Percentiles rank a stretch among this genome's conserved stretches.
phyloP scores from a whole-genome alignment of 2,888 invertebrate genomes.

The Heterodera filipjevi region DNA sequence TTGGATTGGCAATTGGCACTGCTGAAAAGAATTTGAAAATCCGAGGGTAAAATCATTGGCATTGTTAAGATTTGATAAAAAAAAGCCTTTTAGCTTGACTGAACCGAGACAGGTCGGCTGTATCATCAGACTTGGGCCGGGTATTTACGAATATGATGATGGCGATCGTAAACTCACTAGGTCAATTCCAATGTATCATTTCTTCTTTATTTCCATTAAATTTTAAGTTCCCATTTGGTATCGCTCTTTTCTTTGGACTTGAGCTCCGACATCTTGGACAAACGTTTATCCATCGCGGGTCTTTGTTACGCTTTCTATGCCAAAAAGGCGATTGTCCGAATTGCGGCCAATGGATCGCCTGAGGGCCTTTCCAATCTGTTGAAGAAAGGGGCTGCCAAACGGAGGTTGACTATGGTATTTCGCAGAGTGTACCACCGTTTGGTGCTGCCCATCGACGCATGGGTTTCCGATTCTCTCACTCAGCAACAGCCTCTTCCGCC shows the following conservation, averaged over 20 bases:
- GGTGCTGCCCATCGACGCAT: conserved; percentile 28
- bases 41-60: background rate
- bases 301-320: conserved; percentile 33
- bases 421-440: conserved; percentile 29
- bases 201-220: background rate
- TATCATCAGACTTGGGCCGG: conserved; percentile 27
- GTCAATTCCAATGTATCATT: conserved; percentile 14
- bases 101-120: conserved; percentile 9
- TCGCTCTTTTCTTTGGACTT: conserved; percentile 15
- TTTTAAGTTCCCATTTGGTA: conserved; percentile 8
- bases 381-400: background rate
- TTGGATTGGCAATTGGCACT: conserved; percentile 14
- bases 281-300: conserved; percentile 26
- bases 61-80: background rate
- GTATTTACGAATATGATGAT: conserved; percentile 31
- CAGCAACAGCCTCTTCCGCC: background rate
- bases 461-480: background rate
- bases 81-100: conserved; percentile 4
- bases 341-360: conserved; percentile 10
- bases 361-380: background rate
- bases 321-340: conserved; percentile 20
- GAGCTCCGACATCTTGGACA: conserved; percentile 10
- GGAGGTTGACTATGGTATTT: conserved; percentile 9
- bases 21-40: background rate
- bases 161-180: conserved; percentile 17